Conservation (phyloP, 2,113 vertebrate genomes). For the Podiceps cristatus region DNA sequence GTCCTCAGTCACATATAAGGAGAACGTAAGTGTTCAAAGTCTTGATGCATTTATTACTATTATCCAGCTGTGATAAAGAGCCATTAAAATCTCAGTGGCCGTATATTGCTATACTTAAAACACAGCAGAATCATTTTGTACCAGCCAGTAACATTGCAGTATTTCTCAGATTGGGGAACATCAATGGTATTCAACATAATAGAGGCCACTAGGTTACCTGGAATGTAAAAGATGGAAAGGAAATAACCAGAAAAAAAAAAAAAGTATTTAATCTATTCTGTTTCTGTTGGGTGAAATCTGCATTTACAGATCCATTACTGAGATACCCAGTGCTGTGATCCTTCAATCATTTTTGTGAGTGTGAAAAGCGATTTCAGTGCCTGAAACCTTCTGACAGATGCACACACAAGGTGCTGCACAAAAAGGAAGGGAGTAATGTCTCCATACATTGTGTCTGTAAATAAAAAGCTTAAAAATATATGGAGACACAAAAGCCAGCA, state of each 20-base stretch:
- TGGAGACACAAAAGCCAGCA: background rate
- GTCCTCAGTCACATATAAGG: constrained; percentile 8
- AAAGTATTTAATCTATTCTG: background rate
- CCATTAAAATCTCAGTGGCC: constrained; percentile 61
- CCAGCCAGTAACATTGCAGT: background rate
- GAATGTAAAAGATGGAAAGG: background rate
- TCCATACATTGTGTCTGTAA: background rate
- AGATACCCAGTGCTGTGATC: background rate
- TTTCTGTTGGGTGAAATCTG: background rate
- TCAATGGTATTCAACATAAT: background rate
- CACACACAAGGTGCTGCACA: background rate
- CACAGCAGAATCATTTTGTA: constrained; percentile 51
- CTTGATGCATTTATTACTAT: constrained; percentile 34
- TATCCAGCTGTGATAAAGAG: constrained; percentile 48
- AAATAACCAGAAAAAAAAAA: background rate
- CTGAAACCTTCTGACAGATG: background rate
- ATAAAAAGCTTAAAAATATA: background rate
- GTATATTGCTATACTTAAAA: constrained; percentile 21
- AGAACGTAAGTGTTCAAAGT: background rate
- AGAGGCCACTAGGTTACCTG: background rate
- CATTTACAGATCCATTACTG: background rate
- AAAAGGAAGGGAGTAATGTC: background rate
- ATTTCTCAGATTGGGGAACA: background rate
- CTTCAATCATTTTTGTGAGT: background rate
- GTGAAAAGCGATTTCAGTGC: background rate